Evolutionary conservation across 2,113 vertebrate genomes (phyloP).

Genomic region (Donacobius atricapilla): DNA sequence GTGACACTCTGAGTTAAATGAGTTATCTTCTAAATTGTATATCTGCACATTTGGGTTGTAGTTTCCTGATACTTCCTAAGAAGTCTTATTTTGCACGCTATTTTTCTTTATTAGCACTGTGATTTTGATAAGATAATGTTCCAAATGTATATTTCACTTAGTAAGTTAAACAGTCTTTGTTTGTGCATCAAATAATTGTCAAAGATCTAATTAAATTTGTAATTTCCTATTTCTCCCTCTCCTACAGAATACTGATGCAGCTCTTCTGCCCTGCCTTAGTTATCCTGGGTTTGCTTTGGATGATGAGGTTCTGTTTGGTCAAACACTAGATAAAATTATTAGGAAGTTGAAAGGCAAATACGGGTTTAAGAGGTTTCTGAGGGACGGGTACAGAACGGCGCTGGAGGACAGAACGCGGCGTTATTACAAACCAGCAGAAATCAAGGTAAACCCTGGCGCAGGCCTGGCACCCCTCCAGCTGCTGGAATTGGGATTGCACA

Average conservation of each 20-base stretch:
- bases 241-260: slow-evolving; percentile 91
- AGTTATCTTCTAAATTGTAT: neutral
- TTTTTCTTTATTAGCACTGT: neutral
- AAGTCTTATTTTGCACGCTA: neutral
- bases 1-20: neutral
- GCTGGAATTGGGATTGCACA: neutral
- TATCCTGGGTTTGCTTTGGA: slow-evolving; percentile 96
- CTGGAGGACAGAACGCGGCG: slow-evolving; percentile 88
- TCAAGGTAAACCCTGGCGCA: slow-evolving; percentile 81
- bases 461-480: accelerated
- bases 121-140: neutral
- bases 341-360: slow-evolving; percentile 93
- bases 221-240: neutral
- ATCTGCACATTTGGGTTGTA: neutral
- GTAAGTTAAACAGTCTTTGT: neutral
- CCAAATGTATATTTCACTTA: neutral
- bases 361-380: slow-evolving; percentile 92
- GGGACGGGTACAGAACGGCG: slow-evolving; percentile 91
- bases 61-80: neutral
- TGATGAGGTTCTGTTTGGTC: slow-evolving; percentile 88
- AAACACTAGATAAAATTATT: slow-evolving; percentile 92
- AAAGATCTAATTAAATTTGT: neutral
- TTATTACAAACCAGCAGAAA: slow-evolving; percentile 96
- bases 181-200: neutral
- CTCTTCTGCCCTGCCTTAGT: slow-evolving; percentile 92